Evolutionary conservation across 1,140 invertebrate genomes (phyloP).

Genomic region (Thaumetopoea pityocampa): DNA sequence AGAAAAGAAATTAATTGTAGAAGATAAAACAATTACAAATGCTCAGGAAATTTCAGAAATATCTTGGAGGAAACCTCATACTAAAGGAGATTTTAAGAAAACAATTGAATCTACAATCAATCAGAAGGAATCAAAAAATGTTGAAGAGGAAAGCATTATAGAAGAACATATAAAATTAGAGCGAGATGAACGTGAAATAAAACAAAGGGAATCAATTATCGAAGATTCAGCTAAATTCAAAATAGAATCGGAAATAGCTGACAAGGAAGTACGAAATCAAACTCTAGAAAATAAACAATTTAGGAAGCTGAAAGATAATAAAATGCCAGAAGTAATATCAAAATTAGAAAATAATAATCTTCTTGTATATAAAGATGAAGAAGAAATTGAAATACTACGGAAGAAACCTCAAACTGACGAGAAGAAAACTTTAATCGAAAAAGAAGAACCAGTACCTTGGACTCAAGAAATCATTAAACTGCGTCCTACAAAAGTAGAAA

Average conservation of each 20-base stretch:
- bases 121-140: too few relatives aligned
- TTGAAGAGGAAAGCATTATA: too few relatives aligned
- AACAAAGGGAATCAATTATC: conserved; percentile 5
- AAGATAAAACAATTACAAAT: conserved; percentile 14
- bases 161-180: too few relatives aligned
- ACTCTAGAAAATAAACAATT: conserved; percentile 13
- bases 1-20: conserved; percentile 5
- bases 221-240: conserved; percentile 15
- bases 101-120: conserved; percentile 6
- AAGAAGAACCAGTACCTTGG: conserved; percentile 55
- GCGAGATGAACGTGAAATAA: too few relatives aligned
- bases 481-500: conserved; percentile 72
- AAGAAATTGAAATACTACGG: conserved; percentile 17
- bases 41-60: neutral
- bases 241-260: conserved; percentile 2
- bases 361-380: conserved; percentile 7
- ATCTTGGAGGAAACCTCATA: conserved; percentile 16
- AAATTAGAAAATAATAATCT: conserved; percentile 8
- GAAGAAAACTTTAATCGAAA: conserved; percentile 15
- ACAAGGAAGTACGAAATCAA: neutral
- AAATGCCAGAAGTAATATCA: conserved; percentile 2
- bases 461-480: conserved; percentile 77
- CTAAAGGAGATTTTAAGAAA: neutral
- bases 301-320: conserved; percentile 17
- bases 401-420: conserved; percentile 20